phyloP scores from a whole-genome alignment of 2,888 invertebrate species.

The Incurvaria masculella region DNA sequence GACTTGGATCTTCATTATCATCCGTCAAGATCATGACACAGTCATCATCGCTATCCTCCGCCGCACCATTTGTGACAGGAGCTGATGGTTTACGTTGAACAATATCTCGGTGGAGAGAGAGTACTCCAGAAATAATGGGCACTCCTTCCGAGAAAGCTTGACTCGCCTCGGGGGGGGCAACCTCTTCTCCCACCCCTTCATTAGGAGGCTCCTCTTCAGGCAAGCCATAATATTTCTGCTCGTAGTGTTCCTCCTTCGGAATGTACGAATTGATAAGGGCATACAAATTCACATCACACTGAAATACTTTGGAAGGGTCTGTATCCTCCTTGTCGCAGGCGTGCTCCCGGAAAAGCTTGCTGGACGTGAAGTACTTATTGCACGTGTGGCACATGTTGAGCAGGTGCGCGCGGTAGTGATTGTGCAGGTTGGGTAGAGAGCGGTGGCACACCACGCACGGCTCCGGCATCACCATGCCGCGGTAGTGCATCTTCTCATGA shows the following conservation, averaged over 20 bases:
- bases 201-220: conserved; percentile 15
- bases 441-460: conserved; percentile 59
- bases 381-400: conserved; percentile 53
- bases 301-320: conserved; percentile 39
- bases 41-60: background rate
- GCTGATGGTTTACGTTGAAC: background rate
- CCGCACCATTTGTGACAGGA: too few relatives aligned
- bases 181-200: background rate
- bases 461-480: conserved; percentile 44
- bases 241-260: conserved; percentile 39
- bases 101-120: too few relatives aligned
- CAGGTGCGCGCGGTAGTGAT: conserved; percentile 59
- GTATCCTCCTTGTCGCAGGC: conserved; percentile 35
- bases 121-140: background rate
- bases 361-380: conserved; percentile 42
- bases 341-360: conserved; percentile 33
- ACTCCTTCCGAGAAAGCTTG: background rate
- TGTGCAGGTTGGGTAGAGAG: conserved; percentile 58
- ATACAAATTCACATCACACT: conserved; percentile 30
- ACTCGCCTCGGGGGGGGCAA: background rate
- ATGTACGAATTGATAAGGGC: conserved; percentile 35
- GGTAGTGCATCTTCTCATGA: conserved; percentile 39
- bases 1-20: background rate
- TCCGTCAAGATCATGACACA: background rate
- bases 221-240: conserved; percentile 42